Percentiles rank a stretch among this genome's conserved stretches.
Evolutionary conservation across 2,888 invertebrate genomes (phyloP).

Genomic region (Tyria jacobaeae): DNA sequence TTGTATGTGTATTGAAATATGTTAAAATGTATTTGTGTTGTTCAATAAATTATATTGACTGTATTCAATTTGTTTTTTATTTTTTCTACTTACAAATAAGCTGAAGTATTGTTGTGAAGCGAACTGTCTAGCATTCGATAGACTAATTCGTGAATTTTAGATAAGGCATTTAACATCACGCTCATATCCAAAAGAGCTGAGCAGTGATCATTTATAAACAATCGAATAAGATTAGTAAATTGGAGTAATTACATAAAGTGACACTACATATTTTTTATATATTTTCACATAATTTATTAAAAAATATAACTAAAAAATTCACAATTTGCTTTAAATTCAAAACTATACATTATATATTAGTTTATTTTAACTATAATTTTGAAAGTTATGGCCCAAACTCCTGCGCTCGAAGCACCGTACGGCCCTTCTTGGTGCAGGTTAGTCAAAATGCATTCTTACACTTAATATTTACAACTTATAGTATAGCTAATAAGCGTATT

Average conservation of each 20-base stretch:
- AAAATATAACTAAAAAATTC: constrained; percentile 47
- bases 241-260: not conserved
- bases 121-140: too few species aligned
- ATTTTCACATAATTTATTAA: constrained; percentile 51
- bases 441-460: constrained; percentile 28
- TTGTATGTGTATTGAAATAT: not conserved
- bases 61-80: constrained; percentile 7
- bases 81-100: too few species aligned
- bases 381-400: constrained; percentile 30
- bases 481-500: constrained; percentile 45
- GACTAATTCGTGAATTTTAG: too few species aligned
- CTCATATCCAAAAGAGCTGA: not conserved
- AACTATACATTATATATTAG: constrained; percentile 47
- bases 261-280: constrained; percentile 19
- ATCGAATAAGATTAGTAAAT: too few species aligned
- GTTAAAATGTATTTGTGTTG: constrained; percentile 12
- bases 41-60: constrained; percentile 15
- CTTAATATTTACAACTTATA: constrained; percentile 45
- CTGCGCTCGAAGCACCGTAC: constrained; percentile 25
- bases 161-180: too few species aligned
- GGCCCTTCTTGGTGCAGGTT: constrained; percentile 23
- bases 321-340: constrained; percentile 39
- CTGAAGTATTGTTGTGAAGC: too few species aligned
- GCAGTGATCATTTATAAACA: too few species aligned
- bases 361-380: constrained; percentile 35